Conservation (phyloP, 1,140 invertebrate species). For the Brachionus plicatilis region DNA sequence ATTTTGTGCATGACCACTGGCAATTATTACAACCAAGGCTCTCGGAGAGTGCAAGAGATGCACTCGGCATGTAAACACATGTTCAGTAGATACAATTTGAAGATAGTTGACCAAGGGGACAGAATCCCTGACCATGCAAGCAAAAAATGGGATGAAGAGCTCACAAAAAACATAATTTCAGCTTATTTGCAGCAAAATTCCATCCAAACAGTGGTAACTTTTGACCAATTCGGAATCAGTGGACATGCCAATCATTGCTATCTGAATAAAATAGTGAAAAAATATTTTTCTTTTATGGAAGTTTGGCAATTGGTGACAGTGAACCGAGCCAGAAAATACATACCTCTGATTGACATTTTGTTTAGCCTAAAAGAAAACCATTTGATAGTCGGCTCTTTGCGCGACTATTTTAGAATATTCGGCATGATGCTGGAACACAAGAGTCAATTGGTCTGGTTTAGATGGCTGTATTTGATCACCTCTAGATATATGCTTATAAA, state of each 20-base stretch:
- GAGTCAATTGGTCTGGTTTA: slow-evolving; percentile 37
- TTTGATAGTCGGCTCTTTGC: neutral
- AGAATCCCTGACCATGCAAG: slow-evolving; percentile 68
- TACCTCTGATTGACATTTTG: neutral
- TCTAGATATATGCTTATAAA: slow-evolving; percentile 40
- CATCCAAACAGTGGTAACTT: slow-evolving; percentile 75
- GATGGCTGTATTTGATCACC: slow-evolving; percentile 29
- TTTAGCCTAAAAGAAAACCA: neutral
- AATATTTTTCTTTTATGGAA: neutral
- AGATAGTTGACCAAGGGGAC: slow-evolving; percentile 43
- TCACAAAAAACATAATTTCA: slow-evolving; percentile 65
- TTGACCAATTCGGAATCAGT: slow-evolving; percentile 82
- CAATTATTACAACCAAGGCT: slow-evolving; percentile 66
- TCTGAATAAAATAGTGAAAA: neutral
- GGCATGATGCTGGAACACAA: slow-evolving; percentile 29
- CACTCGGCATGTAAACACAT: slow-evolving; percentile 69
- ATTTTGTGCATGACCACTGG: slow-evolving; percentile 54
- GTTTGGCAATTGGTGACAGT: neutral
- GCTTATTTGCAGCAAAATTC: slow-evolving; percentile 49
- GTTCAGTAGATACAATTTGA: slow-evolving; percentile 68
- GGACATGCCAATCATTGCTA: slow-evolving; percentile 74
- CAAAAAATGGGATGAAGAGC: slow-evolving; percentile 68
- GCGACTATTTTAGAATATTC: neutral
- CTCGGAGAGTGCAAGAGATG: slow-evolving; percentile 68
- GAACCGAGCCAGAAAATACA: neutral